These are phyloP conservation scores for Himantopus leucocephalus DNA, from an alignment of 2,113 vertebrate genomes.

Conservation along the genomic window DNA sequence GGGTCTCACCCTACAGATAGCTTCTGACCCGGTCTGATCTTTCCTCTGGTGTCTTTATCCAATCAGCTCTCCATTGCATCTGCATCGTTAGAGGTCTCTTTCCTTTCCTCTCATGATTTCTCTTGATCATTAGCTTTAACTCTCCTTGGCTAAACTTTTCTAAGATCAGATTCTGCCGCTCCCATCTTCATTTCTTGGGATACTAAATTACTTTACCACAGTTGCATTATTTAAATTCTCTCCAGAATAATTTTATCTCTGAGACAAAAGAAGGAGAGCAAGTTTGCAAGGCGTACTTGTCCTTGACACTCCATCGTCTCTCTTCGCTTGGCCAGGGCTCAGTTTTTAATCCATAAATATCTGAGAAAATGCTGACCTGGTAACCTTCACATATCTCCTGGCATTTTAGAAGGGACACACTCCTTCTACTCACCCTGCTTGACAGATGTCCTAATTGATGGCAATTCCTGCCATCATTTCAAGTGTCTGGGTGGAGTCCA, in stretches of 20 bases:
- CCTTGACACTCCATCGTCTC: background rate
- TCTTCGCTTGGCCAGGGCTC: constrained; percentile 6
- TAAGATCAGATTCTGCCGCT: background rate
- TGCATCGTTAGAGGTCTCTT: background rate
- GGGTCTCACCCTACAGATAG: background rate
- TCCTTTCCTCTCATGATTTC: background rate
- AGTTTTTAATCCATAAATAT: constrained; percentile 59
- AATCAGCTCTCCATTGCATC: background rate
- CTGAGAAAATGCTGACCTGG: constrained; percentile 33
- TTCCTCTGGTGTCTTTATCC: background rate
- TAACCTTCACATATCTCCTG: constrained; percentile 35
- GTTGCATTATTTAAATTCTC: background rate
- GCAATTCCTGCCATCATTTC: background rate
- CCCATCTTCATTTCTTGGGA: background rate
- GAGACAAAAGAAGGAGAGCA: background rate
- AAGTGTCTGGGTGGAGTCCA: background rate
- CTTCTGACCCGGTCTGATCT: background rate
- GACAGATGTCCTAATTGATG: constrained; percentile 22
- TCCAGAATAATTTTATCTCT: background rate
- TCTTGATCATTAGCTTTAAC: background rate
- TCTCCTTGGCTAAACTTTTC: background rate
- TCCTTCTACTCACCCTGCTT: background rate
- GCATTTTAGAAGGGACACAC: constrained; percentile 17
- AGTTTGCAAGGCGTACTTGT: background rate
- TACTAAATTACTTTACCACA: background rate